Evolutionary conservation across 64 coral and sea anemone species (phyloP), one percentile per base, ranked within the genome.

Genomic region (Dendronephthya gigantea): DNA sequence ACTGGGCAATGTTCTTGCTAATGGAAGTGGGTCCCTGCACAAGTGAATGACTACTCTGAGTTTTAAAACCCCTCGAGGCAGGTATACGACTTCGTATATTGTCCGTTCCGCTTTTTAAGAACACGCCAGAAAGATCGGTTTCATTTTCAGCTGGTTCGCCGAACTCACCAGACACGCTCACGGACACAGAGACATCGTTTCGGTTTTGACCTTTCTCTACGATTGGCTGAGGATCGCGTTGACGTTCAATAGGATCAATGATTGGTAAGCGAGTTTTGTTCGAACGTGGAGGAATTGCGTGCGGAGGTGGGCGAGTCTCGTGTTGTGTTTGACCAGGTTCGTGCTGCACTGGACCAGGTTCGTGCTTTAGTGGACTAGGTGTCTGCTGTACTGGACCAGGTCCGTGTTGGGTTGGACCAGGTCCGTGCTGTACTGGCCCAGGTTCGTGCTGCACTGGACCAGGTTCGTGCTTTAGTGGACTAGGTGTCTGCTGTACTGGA

Each of bases 71-170:
- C 13, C 50, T 12, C 23, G 50, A 39, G 72, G 4, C 1, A 14
- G 72, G 72, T 28, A 79, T 39, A 79, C 29, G 72, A 39, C 72
- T 79, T 36, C 72, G 72, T 36, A 79, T 79, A 79, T 79, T 2
- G 6, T 79, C 72, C 15, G 72, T 29, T 11, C 72, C 72, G 29
- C 72, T 79, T 39, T 79, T 79, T 36, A 79, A 28, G 36, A 79
- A 79, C 27, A 79, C 17, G 8, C 72, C 72, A 29, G 72, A 79
- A 39, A 34, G 72, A 36, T 79, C 32, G 36, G 72, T 39, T 39
- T 19, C 19, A 34, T 79, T 39, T 19, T 15, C 8, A 27, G 17
- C 55, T 62, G 55, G 55, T 62, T 62, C 19, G 15, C 72, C 72
- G 15, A 79, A 79, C 15, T 79, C 72, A 35, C 72, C 72, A 9